A percentile compares a stretch with the other conserved stretches of the same genome.
phyloP scores from a whole-genome alignment of 2,888 invertebrate genomes.

The Ochropacha duplaris region DNA sequence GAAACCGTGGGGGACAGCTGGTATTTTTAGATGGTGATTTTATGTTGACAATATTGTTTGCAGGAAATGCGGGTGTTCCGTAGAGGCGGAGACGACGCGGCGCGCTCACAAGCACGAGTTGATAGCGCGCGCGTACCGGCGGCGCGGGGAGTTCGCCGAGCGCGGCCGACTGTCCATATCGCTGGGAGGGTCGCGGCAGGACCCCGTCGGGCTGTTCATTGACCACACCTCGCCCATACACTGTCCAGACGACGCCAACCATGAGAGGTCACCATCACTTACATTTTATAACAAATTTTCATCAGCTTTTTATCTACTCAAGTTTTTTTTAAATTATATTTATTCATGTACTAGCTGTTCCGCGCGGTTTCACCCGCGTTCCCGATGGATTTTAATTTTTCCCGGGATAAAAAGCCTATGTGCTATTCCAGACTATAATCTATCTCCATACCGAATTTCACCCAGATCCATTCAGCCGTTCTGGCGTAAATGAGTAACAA shows the following conservation, averaged over 20 bases:
- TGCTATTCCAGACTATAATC: too few species aligned
- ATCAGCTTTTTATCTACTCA: too few species aligned
- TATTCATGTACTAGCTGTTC: too few species aligned
- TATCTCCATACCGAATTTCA: too few species aligned
- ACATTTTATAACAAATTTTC: too few species aligned
- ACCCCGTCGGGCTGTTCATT: slow-evolving; percentile 90
- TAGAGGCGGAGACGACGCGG: slow-evolving; percentile 78
- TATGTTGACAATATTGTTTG: not conserved
- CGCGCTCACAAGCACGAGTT: slow-evolving; percentile 93
- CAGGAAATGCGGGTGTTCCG: slow-evolving; percentile 90
- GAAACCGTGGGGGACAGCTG: too few species aligned
- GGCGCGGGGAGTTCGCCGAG: slow-evolving; percentile 91
- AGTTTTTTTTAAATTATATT: too few species aligned
- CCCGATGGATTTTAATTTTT: too few species aligned
- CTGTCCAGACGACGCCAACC: slow-evolving; percentile 69
- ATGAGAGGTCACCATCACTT: slow-evolving; percentile 59
- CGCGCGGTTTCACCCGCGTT: too few species aligned
- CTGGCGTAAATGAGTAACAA: too few species aligned
- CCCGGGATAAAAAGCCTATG: too few species aligned
- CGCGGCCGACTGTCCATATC: slow-evolving; percentile 94
- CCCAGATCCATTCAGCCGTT: too few species aligned
- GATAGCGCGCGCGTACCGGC: slow-evolving; percentile 95
- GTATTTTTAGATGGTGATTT: not conserved
- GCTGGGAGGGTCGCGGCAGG: slow-evolving; percentile 93
- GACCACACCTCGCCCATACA: slow-evolving; percentile 68